phyloP scores from a whole-genome alignment of 2,113 vertebrate genomes.

The Sinocyclocheilus rhinocerous region DNA sequence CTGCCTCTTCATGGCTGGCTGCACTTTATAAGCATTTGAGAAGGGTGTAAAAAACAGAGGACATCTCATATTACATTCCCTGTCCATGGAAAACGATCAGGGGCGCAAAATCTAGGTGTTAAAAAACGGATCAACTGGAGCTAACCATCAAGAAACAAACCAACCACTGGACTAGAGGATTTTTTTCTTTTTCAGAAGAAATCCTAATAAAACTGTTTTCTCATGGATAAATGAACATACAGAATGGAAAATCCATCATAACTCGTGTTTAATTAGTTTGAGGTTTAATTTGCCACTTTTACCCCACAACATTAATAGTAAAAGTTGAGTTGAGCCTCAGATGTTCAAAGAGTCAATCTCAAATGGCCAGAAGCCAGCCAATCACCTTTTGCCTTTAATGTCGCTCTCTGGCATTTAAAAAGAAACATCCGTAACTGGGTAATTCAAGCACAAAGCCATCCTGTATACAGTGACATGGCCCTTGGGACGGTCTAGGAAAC shows the following conservation, averaged over 20 bases:
- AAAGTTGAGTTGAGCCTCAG: not conserved
- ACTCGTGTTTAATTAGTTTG: too few relatives aligned
- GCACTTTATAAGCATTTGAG: conserved; percentile 25
- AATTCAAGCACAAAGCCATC: not conserved
- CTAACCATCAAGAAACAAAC: not conserved
- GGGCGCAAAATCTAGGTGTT: not conserved
- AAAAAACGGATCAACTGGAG: conserved; percentile 8
- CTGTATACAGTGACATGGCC: conserved; percentile 34
- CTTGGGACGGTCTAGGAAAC: conserved; percentile 44
- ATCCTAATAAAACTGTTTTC: not conserved
- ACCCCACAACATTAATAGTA: not conserved
- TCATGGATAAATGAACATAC: not conserved
- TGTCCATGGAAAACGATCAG: conserved; percentile 8
- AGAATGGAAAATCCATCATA: not conserved
- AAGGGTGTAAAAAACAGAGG: conserved; percentile 59
- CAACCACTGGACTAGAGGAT: not conserved
- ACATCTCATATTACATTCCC: conserved; percentile 64
- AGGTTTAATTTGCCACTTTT: not conserved
- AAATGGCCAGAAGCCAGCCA: conserved; percentile 37
- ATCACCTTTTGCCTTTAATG: conserved; percentile 27
- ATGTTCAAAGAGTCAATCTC: conserved; percentile 17
- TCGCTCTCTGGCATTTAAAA: conserved; percentile 47
- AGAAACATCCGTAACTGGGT: conserved; percentile 36
- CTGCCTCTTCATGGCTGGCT: not conserved
- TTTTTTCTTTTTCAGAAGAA: too few relatives aligned